Evolutionary conservation across 1,140 invertebrate genomes (phyloP).

Genomic region (Drosophila pseudoananassae): DNA sequence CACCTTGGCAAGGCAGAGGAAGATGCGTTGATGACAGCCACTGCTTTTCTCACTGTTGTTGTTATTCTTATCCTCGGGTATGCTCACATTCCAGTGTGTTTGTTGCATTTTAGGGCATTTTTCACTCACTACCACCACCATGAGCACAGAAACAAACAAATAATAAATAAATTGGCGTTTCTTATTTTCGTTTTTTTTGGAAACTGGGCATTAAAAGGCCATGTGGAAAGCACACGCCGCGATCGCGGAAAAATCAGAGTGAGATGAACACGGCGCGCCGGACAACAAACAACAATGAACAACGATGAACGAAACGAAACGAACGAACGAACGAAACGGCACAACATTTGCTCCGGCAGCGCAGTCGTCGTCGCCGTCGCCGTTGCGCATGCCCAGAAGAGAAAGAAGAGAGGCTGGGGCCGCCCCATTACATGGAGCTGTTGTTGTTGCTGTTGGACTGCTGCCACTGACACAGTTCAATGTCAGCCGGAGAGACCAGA

Average conservation of each 20-base stretch:
- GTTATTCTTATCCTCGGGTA: conserved; percentile 35
- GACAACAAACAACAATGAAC: conserved; percentile 57
- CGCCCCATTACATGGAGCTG: conserved; percentile 56
- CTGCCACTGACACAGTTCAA: conserved; percentile 76
- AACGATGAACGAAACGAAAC: conserved; percentile 30
- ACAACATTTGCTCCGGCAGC: conserved; percentile 12
- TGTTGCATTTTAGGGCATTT: conserved; percentile 56
- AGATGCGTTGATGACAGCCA: conserved; percentile 65
- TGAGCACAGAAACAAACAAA: conserved; percentile 18
- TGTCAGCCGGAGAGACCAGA: conserved; percentile 39
- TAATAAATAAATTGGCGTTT: conserved; percentile 7
- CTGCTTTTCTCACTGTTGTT: conserved; percentile 17
- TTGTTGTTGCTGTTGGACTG: conserved; percentile 28
- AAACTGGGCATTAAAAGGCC: conserved; percentile 17
- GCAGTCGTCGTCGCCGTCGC: not conserved
- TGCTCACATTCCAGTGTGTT: conserved; percentile 49
- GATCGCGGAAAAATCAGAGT: conserved; percentile 8
- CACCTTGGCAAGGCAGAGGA: conserved; percentile 65
- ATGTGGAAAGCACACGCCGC: conserved; percentile 28
- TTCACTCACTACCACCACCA: conserved; percentile 4
- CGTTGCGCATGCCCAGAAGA: conserved; percentile 31
- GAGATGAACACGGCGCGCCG: conserved; percentile 45
- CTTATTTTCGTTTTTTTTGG: not conserved
- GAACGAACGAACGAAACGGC: conserved; percentile 4
- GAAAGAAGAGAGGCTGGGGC: conserved; percentile 37